Percentiles rank a stretch among this genome's conserved stretches.
Conservation (phyloP, 2,113 vertebrate species). For the Tenebrosternarchus preto region DNA sequence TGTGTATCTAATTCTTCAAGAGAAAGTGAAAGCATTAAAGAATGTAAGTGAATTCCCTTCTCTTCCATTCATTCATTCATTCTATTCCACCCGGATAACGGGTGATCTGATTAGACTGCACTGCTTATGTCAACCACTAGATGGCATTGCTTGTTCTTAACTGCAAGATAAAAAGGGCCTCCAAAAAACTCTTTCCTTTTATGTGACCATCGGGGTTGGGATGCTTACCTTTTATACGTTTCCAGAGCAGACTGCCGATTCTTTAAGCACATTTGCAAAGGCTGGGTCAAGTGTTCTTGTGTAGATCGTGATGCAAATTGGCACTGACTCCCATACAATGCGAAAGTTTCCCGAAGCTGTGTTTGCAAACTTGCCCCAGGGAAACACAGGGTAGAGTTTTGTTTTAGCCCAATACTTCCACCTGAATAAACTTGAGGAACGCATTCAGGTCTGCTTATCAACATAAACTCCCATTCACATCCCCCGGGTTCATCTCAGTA, state of each 20-base stretch:
- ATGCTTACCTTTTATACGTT: conserved; percentile 3
- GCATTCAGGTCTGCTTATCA: background rate
- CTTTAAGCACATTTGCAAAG: background rate
- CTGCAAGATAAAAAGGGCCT: background rate
- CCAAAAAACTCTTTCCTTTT: background rate
- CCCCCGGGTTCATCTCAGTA: background rate
- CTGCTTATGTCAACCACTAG: conserved; percentile 13
- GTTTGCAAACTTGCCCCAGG: background rate
- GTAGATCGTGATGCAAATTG: background rate
- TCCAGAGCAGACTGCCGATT: background rate
- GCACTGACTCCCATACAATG: background rate
- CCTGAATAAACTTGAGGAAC: conserved; percentile 4
- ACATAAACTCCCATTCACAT: background rate
- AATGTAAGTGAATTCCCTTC: too few relatives aligned
- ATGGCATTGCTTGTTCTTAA: conserved; percentile 7
- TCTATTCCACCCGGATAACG: background rate
- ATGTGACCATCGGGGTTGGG: background rate
- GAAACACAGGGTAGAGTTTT: background rate
- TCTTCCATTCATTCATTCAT: background rate
- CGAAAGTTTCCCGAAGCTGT: conserved; percentile 13
- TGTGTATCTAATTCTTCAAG: too few relatives aligned
- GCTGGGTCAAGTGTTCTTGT: background rate
- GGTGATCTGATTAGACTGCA: background rate
- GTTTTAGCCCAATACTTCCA: conserved; percentile 1
- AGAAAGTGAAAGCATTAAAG: too few relatives aligned